Percentiles rank a stretch among this genome's conserved stretches.
These are phyloP conservation scores for Crossocerus cetratus DNA, from an alignment of 2,888 invertebrate genomes.

Conservation along the genomic window DNA sequence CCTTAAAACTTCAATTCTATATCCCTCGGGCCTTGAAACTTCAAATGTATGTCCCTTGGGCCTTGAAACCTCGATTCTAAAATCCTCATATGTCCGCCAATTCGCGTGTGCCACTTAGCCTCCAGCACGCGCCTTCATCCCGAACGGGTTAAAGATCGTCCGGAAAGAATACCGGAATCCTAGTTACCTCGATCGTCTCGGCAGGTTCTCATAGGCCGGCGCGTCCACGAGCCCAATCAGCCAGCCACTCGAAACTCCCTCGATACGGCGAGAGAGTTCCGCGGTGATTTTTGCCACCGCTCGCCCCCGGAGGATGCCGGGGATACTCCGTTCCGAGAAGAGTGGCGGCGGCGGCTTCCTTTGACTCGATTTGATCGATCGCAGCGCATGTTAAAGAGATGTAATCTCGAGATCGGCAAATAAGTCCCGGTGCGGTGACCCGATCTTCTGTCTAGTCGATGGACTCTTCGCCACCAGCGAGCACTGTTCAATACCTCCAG, in stretches of 20 bases:
- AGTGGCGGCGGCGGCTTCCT: background rate
- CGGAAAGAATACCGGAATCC: background rate
- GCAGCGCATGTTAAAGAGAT: conserved; percentile 4
- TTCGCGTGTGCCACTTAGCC: background rate
- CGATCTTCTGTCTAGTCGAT: background rate
- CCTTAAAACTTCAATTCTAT: no score
- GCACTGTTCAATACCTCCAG: background rate
- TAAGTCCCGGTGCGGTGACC: background rate
- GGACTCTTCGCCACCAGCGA: background rate
- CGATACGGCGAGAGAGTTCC: background rate
- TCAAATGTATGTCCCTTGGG: no score
- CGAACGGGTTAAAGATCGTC: background rate
- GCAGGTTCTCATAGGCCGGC: background rate
- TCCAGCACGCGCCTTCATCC: no score
- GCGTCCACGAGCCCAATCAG: background rate
- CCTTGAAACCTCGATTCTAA: no score
- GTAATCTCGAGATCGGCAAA: background rate
- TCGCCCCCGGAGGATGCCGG: background rate
- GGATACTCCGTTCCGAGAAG: background rate
- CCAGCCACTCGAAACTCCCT: background rate
- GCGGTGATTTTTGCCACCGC: background rate
- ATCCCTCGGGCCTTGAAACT: no score
- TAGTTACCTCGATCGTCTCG: background rate
- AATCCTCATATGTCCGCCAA: no score
- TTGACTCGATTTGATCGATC: conserved; percentile 3